Conservation (phyloP, 2,797 vertebrate species). For the Poecilia gillii region DNA sequence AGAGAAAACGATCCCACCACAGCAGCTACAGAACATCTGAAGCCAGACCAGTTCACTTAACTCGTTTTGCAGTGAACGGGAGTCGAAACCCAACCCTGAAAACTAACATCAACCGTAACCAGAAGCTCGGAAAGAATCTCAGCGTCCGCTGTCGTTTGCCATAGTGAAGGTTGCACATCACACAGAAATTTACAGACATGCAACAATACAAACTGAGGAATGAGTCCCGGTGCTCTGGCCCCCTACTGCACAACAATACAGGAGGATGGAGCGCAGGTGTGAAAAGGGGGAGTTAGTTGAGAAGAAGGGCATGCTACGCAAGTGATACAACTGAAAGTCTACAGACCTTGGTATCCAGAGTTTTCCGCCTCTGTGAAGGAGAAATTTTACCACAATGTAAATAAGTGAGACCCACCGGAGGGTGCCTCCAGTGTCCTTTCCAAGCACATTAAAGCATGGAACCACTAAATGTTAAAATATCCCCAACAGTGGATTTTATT, state of each 20-base stretch:
- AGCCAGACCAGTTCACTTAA: constrained; percentile 12
- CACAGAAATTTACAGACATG: constrained; percentile 41
- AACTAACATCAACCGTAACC: constrained; percentile 1
- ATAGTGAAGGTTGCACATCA: constrained; percentile 33
- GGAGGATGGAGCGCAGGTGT: constrained; percentile 49
- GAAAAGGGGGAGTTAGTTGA: constrained; percentile 72
- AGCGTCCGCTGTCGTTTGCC: background rate
- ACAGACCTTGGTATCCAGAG: constrained; percentile 86
- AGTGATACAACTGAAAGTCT: constrained; percentile 79
- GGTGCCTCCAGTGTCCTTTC: constrained; percentile 47
- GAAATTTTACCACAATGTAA: constrained; percentile 84
- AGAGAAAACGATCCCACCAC: background rate
- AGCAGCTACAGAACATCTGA: background rate
- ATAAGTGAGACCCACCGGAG: constrained; percentile 62
- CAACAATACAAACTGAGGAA: constrained; percentile 38
- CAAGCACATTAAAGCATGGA: constrained; percentile 35
- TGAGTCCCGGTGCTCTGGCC: constrained; percentile 56
- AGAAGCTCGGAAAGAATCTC: background rate
- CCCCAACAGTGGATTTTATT: background rate
- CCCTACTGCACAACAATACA: constrained; percentile 54
- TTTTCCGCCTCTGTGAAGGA: constrained; percentile 86
- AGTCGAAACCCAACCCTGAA: constrained; percentile 14
- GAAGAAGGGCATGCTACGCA: constrained; percentile 77
- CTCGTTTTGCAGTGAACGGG: background rate
- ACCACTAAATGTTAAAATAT: constrained; percentile 31